A percentile compares a stretch with the other conserved stretches of the same genome.
phyloP scores from a whole-genome alignment of 2,888 invertebrate genomes.

The Yponomeuta cagnagella region DNA sequence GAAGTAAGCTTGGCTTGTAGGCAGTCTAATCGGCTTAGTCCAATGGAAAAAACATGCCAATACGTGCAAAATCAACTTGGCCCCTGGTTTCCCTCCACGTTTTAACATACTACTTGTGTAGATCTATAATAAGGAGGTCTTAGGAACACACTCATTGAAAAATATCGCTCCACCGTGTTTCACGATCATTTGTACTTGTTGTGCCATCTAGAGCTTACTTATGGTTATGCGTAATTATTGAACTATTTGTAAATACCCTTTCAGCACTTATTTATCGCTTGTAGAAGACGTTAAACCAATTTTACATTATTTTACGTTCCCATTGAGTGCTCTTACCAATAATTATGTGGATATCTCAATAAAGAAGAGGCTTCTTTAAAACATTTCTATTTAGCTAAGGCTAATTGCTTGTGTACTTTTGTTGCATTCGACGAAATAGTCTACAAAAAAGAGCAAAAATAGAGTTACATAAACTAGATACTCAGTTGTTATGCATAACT shows the following conservation, averaged over 20 bases:
- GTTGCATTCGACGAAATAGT: too few relatives aligned
- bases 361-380: background rate
- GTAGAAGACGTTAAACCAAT: background rate
- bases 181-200: conserved; percentile 13
- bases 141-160: background rate
- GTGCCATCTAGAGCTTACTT: conserved; percentile 6
- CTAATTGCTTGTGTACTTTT: too few relatives aligned
- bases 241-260: conserved; percentile 2
- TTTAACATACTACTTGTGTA: too few relatives aligned
- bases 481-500: too few relatives aligned
- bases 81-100: too few relatives aligned
- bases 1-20: too few relatives aligned
- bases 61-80: too few relatives aligned
- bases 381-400: background rate
- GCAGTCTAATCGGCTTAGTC: too few relatives aligned
- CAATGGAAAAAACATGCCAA: too few relatives aligned
- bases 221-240: conserved; percentile 13
- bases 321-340: background rate
- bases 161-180: background rate
- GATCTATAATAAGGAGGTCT: background rate
- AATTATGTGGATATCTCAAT: background rate
- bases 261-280: background rate
- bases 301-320: background rate
- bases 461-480: too few relatives aligned
- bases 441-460: too few relatives aligned